Evolutionary conservation across 2,888 invertebrate species (phyloP).

Genomic region (Cantharis nigra): DNA sequence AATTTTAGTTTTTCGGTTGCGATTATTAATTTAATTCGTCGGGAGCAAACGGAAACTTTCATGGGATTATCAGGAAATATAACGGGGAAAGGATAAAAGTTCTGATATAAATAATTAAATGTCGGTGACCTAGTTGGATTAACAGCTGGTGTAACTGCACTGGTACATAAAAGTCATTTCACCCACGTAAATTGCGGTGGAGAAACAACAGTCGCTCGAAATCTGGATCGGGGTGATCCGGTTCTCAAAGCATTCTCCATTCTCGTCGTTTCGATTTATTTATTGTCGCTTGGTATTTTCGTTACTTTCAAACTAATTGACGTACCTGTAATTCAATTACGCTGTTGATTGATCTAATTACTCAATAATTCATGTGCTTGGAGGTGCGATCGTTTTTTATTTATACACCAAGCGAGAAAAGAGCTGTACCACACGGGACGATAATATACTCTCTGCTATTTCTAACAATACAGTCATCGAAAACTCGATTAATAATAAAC

Average conservation of each 20-base stretch:
- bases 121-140: slow-evolving; percentile 14
- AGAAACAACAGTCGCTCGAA: slow-evolving; percentile 2
- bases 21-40: background rate
- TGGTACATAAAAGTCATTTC: slow-evolving; percentile 12
- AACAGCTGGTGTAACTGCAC: background rate
- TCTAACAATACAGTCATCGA: background rate
- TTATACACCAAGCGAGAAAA: too few relatives aligned
- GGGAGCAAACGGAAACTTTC: background rate
- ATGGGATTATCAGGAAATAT: background rate
- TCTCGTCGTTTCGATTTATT: background rate
- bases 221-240: slow-evolving; percentile 22
- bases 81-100: slow-evolving; percentile 6
- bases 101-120: slow-evolving; percentile 14
- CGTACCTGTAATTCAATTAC: background rate
- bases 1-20: background rate
- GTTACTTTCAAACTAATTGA: background rate
- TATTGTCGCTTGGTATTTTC: background rate
- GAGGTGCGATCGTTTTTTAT: background rate
- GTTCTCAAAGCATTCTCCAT: slow-evolving; percentile 6
- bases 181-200: slow-evolving; percentile 15
- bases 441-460: background rate
- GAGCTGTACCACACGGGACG: background rate
- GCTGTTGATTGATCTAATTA: background rate
- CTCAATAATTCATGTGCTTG: background rate
- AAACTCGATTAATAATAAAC: background rate